Evolutionary conservation across 2,797 vertebrate species (phyloP).

Genomic region (Helostoma temminkii): DNA sequence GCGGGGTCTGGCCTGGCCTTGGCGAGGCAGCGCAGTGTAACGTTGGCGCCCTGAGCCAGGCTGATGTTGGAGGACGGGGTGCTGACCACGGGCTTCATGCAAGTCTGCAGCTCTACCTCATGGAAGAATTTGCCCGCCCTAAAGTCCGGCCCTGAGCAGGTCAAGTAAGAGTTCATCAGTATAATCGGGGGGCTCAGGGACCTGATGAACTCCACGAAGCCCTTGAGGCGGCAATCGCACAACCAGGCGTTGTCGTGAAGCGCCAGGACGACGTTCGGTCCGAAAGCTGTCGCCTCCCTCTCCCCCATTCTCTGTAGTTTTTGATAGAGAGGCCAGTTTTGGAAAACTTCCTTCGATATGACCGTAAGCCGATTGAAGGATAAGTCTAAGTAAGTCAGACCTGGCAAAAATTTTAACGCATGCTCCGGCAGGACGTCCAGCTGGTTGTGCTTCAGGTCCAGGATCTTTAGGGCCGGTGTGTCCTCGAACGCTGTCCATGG

Average conservation of each 20-base stretch:
- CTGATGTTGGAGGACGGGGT: slow-evolving; percentile 83
- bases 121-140: slow-evolving; percentile 89
- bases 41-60: slow-evolving; percentile 83
- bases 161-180: slow-evolving; percentile 94
- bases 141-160: slow-evolving; percentile 87
- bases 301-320: slow-evolving; percentile 72
- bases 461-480: slow-evolving; percentile 86
- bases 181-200: slow-evolving; percentile 88
- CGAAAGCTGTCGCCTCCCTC: slow-evolving; percentile 33
- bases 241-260: slow-evolving; percentile 93
- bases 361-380: slow-evolving; percentile 94
- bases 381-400: slow-evolving; percentile 93
- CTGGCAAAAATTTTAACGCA: slow-evolving; percentile 88
- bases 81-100: slow-evolving; percentile 86
- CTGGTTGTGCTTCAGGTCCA: slow-evolving; percentile 93
- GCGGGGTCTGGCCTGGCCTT: slow-evolving; percentile 87
- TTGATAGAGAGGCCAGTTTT: slow-evolving; percentile 91
- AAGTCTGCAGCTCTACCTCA: slow-evolving; percentile 87
- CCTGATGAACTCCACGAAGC: slow-evolving; percentile 90
- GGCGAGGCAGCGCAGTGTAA: slow-evolving; percentile 88
- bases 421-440: slow-evolving; percentile 92
- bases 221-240: slow-evolving; percentile 92
- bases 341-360: slow-evolving; percentile 92
- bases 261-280: slow-evolving; percentile 85
- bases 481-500: slow-evolving; percentile 93